Conservation (phyloP, 2,888 invertebrate genomes). For the Lottia scabra region DNA sequence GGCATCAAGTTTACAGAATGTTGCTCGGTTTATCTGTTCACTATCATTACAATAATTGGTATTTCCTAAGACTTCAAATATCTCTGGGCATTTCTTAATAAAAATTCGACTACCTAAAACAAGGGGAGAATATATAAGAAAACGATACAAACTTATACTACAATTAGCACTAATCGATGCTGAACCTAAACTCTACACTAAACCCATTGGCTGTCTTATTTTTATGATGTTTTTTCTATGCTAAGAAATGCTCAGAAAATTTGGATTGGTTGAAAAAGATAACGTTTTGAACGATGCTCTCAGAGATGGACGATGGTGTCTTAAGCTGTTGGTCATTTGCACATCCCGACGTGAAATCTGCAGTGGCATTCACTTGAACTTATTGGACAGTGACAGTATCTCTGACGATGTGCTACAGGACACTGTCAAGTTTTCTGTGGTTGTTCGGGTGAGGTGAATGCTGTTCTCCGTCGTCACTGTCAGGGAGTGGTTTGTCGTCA, state of each 20-base stretch:
- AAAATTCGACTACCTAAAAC: no score
- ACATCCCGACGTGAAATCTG: not conserved
- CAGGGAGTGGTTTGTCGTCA: slow-evolving; percentile 24
- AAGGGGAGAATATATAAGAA: no score
- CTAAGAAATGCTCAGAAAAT: no score
- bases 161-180: slow-evolving; percentile 2
- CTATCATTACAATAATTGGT: slow-evolving; percentile 9
- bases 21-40: slow-evolving; percentile 8
- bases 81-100: not conserved
- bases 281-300: no score
- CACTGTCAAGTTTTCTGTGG: slow-evolving; percentile 28
- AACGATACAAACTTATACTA: not conserved
- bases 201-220: no score
- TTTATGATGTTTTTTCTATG: no score
- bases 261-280: no score
- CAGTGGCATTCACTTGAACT: not conserved
- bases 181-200: not conserved
- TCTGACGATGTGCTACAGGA: slow-evolving; percentile 22
- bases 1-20: slow-evolving; percentile 6
- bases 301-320: no score
- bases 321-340: not conserved
- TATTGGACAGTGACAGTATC: not conserved
- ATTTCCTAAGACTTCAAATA: not conserved
- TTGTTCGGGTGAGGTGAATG: slow-evolving; percentile 18
- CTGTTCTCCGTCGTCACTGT: slow-evolving; percentile 27